Base-by-base conservation (phyloP, 2,888 invertebrate species). In the Lordiphosa fenestrarum region DNA sequence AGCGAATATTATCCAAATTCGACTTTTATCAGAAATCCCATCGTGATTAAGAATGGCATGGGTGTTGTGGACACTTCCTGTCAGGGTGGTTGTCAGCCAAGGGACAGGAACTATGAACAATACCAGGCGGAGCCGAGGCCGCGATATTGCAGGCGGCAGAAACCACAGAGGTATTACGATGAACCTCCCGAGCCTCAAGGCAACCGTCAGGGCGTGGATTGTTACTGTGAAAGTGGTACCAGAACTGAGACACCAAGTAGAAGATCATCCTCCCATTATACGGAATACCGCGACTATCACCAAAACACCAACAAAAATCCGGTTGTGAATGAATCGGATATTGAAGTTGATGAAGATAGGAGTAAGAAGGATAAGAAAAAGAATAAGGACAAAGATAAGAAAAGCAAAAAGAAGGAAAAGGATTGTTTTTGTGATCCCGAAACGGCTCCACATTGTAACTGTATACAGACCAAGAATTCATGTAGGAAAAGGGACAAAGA, bases 241-340 rank as follows among this genome's bases (percentile, higher is more conserved):
- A 25, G 25, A 25, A 7, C 2, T 25, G 41, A 13, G n/a, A 33
- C 25, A 13, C 42, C 21, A 3, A 13, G 15, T 2, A 12, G 56
- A 15, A 44, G 33, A 19, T 6, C 35, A 7, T 60, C 69, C 6
- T 35, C 65, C 1, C 25, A 65, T 15, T 73, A 69, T 4, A 12
- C 33, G 2, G 55, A 73, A 1, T 44, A 9, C 23, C 41, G 23
- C 25, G 53, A 51, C 0, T 65, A 50, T n/a, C 37, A n/a, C 3
- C 4, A 9, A 0, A 23, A 25, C 2, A 30, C 15, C 1, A 9
- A 23, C 6, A 30, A 38, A 6, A 65, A 57, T 47, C 46, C 57
- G 0, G 7, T 65, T 4, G 53, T 66, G 19, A 41, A 48, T 2
- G 25, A 15, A 6, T 56, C 64, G 0, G 6, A 6, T 13, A 15